Base-by-base conservation (phyloP, 2,888 invertebrate genomes). In the Drosophila atripex region DNA sequence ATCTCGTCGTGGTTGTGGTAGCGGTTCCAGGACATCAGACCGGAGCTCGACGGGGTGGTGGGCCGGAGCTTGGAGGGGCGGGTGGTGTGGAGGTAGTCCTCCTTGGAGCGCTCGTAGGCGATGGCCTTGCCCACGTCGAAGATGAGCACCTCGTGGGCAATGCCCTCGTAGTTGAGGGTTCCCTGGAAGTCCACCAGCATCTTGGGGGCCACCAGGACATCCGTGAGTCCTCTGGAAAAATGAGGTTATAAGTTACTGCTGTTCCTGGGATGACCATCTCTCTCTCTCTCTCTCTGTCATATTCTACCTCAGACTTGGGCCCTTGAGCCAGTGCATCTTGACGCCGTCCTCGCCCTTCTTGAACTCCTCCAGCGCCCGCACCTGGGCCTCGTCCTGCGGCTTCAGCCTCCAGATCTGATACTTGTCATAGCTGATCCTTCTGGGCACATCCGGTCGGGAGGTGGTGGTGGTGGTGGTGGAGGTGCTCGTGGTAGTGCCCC, bases 51-150 rank as follows among this genome's bases (percentile, higher is more conserved):
- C 3, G 58, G 21, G 1, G 2, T 52, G 1, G 57, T 43, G 6
- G 46, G 35, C 1, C 28, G 11, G n/a, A 75, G 76, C 39, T 78
- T 76, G 11, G 54, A 53, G 12, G 79, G 72, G 16, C 76, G 73
- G 0, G 80, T 84, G 3, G 88, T 80, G 12, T 79, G 73, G 6
- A 80, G 93, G 77, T 94, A 88, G 2, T 80, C 77, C 23, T 88
- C 92, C 79, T 93, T 93, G 3, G 94, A 94, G 83, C 95, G 94
- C 86, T 95, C 95, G 79, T 93, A 94, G 8, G 92, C 92, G 63
- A 95, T 95, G 0, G 94, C 94, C 92, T 95, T 95, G 93, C 96
- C 95, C 28, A 96, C 93, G 89, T 96, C 95, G 86, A 94, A 93
- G 80, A 95, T 94, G 30, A 95, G 91, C 0, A 95, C 93, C 73